Evolutionary conservation across 2,888 invertebrate species (phyloP), one percentile per base, ranked within the genome.

Genomic region (Dynastes maya): DNA sequence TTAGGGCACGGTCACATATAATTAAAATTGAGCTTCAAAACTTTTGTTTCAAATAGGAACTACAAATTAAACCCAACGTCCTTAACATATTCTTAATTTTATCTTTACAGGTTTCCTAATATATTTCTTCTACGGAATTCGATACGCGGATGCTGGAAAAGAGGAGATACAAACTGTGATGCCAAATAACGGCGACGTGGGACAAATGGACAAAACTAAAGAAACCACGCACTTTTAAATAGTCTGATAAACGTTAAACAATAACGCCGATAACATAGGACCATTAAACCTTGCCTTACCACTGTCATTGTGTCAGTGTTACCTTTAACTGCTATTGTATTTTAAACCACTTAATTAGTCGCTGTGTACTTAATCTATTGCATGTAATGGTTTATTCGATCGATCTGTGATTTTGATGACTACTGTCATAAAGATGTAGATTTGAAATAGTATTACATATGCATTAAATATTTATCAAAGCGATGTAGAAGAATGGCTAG

Each of bases 41-140:
- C 32, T 37, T 37, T 37, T 5, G 32, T 37, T 37, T 37, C 32
- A 37, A 37, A 37, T 37, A 37, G 22, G 22, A 22, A 22, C 22
- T 22, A 22, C 22, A 22, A 22, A 22, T 22, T 2, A 37, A 5
- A 5, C 6, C 5, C 3, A 37, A 37, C 32, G 1, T 37, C 0
- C 5, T 37, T 37, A 37, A 37, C 6, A 37, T 37, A 37, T 37
- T 22, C 22, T 22, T 37, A 37, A 6, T 45, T 11, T 45, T 45
- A 11, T 11, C 45, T 49, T 80, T 82, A 4, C 89, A 95, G 96
- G 96, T 72, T 94, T 96, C 85, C 84, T 92, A 1, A 96, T 98
- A 85, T 98, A 98, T 88, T 95, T 97, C 88, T 87, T 90, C 80
- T 98, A 98, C 86, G 97, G 97, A 64, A 92, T 97, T 78, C 89